Percentiles rank a stretch among this genome's conserved stretches.
phyloP scores from a whole-genome alignment of 2,113 vertebrate species.

The Phaetusa simplex region DNA sequence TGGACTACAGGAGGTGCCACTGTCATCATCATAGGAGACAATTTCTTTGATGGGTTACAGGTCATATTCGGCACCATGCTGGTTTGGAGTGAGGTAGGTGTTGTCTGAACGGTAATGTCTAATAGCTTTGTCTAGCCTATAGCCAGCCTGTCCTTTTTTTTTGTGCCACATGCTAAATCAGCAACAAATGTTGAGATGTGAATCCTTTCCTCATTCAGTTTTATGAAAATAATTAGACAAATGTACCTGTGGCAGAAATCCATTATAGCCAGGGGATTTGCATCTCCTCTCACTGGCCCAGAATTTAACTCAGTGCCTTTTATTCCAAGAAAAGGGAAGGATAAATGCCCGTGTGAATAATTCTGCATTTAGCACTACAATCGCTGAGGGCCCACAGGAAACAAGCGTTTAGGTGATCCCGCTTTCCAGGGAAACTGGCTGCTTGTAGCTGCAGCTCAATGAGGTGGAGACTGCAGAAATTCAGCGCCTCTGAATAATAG shows the following conservation, averaged over 20 bases:
- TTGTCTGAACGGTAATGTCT: conserved; percentile 79
- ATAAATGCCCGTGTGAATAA: neutral
- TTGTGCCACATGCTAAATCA: conserved; percentile 34
- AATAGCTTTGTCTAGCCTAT: conserved; percentile 70
- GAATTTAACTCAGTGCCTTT: neutral
- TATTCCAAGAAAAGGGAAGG: neutral
- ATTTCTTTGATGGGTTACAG: conserved; percentile 98
- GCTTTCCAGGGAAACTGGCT: neutral
- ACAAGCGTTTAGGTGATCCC: neutral
- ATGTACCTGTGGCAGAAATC: conserved; percentile 28
- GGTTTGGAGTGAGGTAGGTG: conserved; percentile 98
- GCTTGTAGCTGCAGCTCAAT: neutral
- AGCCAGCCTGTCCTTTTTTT: conserved; percentile 47
- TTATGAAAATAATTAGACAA: conserved; percentile 43
- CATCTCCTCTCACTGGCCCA: neutral
- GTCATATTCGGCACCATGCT: conserved; percentile 99
- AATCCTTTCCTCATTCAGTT: neutral
- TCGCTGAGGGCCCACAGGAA: conserved; percentile 27
- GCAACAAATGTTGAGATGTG: conserved; percentile 13
- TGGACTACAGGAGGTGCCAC: conserved; percentile 98
- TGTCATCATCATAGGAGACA: conserved; percentile 98
- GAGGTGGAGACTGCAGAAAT: neutral
- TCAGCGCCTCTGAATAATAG: neutral
- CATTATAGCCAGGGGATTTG: neutral
- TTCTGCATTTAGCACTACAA: conserved; percentile 21